Percentiles rank a stretch among this genome's conserved stretches.
These are phyloP conservation scores for Sardinella longiceps DNA, from an alignment of 2,797 vertebrate genomes.

Conservation along the genomic window DNA sequence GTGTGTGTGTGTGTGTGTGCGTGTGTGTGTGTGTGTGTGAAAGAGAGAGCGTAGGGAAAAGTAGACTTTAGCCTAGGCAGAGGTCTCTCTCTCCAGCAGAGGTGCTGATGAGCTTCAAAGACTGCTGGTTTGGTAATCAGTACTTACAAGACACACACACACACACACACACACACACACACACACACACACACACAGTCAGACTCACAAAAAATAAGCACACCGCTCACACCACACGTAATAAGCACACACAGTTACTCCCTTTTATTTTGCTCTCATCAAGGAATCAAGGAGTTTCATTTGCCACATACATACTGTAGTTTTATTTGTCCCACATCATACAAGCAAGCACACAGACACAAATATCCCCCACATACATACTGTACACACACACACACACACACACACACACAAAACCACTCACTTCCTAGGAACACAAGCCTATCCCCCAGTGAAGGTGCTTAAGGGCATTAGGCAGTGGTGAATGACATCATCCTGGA, in stretches of 20 bases:
- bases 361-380: not conserved
- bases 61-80: not conserved
- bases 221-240: not conserved
- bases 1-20: too few relatives aligned
- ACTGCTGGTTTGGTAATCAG: slow-evolving; percentile 24
- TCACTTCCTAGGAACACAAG: not conserved
- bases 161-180: not conserved
- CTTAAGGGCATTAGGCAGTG: slow-evolving; percentile 59
- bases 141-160: not conserved
- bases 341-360: not conserved
- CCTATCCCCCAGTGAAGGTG: slow-evolving; percentile 36
- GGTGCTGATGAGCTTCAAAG: slow-evolving; percentile 39
- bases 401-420: not conserved
- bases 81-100: slow-evolving; percentile 15
- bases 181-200: not conserved
- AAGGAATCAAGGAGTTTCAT: too few relatives aligned
- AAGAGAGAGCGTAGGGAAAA: not conserved
- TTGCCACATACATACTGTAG: too few relatives aligned
- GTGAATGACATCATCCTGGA: slow-evolving; percentile 63
- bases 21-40: too few relatives aligned
- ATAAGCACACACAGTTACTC: too few relatives aligned
- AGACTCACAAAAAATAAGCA: too few relatives aligned
- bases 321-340: too few relatives aligned
- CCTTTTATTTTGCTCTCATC: too few relatives aligned
- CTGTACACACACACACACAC: not conserved